A percentile compares a stretch with the other conserved stretches of the same genome.
Conservation (phyloP, 2,113 vertebrate genomes). For the Phalacrocorax aristotelis region DNA sequence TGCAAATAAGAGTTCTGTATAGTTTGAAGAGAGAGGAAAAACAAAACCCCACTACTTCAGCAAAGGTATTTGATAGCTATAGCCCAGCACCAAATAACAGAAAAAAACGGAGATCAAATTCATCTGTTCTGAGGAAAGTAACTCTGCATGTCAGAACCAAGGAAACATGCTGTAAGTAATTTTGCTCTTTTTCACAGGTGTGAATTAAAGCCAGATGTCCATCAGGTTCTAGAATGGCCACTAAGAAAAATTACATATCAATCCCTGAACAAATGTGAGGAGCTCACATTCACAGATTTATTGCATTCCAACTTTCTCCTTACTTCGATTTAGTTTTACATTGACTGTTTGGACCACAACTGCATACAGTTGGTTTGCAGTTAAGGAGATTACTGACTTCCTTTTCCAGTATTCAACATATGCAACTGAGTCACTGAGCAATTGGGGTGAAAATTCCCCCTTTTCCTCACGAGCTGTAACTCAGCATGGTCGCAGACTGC, state of each 20-base stretch:
- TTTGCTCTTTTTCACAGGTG: conserved; percentile 47
- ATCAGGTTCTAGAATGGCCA: conserved; percentile 54
- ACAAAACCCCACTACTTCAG: conserved; percentile 37
- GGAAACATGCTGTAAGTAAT: conserved; percentile 49
- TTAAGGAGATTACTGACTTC: conserved; percentile 71
- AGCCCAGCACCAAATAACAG: conserved; percentile 26
- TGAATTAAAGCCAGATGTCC: conserved; percentile 61
- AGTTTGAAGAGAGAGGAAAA: conserved; percentile 31
- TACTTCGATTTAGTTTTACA: conserved; percentile 50
- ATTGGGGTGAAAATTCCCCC: conserved; percentile 53
- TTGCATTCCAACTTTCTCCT: conserved; percentile 44
- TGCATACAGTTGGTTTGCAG: conserved; percentile 64
- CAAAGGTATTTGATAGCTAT: conserved; percentile 17
- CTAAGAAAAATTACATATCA: conserved; percentile 35
- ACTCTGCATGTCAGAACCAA: conserved; percentile 53
- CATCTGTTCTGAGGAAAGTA: conserved; percentile 37
- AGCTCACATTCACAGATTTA: conserved; percentile 56
- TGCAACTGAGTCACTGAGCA: conserved; percentile 71
- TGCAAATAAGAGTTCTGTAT: conserved; percentile 59
- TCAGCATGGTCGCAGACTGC: conserved; percentile 64
- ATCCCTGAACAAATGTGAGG: conserved; percentile 47
- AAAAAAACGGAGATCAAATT: conserved; percentile 36
- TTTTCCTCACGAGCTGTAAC: conserved; percentile 71
- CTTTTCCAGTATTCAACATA: conserved; percentile 71
- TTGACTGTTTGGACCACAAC: conserved; percentile 61